These are phyloP conservation scores for Acrocephalus scirpaceus DNA, from an alignment of 2,797 vertebrate genomes.

Conservation along the genomic window DNA sequence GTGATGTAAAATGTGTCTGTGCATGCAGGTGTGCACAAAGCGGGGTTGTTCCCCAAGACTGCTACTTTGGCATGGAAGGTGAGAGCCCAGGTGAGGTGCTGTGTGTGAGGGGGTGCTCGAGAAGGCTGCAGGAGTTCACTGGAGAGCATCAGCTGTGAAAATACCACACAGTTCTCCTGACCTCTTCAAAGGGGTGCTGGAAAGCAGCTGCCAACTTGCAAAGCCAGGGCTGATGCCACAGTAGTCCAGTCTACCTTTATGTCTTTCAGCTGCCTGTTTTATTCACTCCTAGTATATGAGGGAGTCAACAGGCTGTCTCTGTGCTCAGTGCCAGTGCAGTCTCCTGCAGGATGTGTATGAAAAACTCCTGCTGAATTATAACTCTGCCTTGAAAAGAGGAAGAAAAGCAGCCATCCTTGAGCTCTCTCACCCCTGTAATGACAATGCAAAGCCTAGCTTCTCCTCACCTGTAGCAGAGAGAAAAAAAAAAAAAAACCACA, in stretches of 20 bases:
- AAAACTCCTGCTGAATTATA: background rate
- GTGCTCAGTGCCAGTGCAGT: background rate
- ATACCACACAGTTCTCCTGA: background rate
- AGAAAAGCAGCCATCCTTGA: background rate
- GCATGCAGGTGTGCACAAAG: background rate
- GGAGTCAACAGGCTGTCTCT: background rate
- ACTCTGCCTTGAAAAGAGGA: background rate
- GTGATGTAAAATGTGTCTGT: background rate
- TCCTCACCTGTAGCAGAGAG: background rate
- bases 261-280: background rate
- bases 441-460: background rate
- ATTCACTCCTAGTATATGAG: background rate
- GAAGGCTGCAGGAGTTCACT: background rate
- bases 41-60: background rate
- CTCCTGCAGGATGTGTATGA: background rate
- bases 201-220: background rate
- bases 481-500: background rate
- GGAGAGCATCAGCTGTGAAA: background rate
- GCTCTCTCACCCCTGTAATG: background rate
- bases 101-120: background rate
- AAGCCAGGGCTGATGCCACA: background rate
- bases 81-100: background rate
- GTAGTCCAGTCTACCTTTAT: background rate
- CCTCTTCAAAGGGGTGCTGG: background rate
- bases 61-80: rapidly evolving